These are phyloP conservation scores for Tachycineta bicolor DNA, from an alignment of 2,113 vertebrate species.

Conservation along the genomic window DNA sequence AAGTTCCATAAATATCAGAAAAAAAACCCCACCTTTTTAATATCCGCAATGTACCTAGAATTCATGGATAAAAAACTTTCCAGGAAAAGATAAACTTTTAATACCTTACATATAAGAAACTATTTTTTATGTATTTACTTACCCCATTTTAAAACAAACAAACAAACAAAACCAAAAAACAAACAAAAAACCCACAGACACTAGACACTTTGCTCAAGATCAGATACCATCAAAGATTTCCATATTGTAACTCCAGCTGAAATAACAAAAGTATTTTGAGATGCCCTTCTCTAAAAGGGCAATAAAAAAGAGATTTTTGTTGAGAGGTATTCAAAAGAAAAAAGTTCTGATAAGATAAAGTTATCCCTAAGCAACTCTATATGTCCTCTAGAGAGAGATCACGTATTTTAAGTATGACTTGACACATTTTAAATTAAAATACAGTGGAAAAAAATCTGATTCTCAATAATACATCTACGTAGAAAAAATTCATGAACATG, in stretches of 20 bases:
- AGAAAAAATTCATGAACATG: neutral
- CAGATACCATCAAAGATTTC: neutral
- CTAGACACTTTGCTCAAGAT: neutral
- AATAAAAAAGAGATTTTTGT: neutral
- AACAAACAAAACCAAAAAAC: no score
- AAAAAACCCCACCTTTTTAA: neutral
- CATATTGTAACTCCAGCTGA: neutral
- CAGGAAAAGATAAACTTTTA: neutral
- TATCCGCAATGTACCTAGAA: neutral
- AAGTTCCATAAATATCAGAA: neutral
- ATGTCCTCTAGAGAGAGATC: neutral
- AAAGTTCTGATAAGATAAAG: neutral
- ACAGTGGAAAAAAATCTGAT: neutral
- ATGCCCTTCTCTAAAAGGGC: neutral
- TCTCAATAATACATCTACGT: neutral
- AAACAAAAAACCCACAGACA: no score
- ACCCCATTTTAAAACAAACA: neutral
- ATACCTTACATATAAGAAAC: neutral
- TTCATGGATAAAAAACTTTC: neutral
- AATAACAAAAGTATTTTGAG: neutral
- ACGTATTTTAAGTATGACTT: neutral
- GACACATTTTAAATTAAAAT: neutral
- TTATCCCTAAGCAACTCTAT: neutral
- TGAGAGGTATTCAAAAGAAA: neutral
- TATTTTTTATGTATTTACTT: neutral